Evolutionary conservation across 2,888 invertebrate genomes (phyloP).

Genomic region (Spisula subtruncata): DNA sequence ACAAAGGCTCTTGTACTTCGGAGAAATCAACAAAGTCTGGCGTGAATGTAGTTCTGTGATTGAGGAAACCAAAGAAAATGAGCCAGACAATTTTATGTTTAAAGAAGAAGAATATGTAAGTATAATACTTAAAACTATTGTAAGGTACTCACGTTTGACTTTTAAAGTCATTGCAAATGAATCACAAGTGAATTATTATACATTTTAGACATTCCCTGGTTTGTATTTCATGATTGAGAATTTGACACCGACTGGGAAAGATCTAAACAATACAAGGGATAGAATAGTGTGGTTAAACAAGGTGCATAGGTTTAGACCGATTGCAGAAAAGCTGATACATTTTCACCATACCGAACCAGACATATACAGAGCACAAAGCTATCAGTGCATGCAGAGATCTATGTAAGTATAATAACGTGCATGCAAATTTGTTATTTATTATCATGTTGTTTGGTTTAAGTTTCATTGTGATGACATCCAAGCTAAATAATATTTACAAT

Average conservation of each 20-base stretch:
- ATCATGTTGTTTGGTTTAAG: too few species aligned
- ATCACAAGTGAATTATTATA: too few species aligned
- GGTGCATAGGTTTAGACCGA: slow-evolving; percentile 74
- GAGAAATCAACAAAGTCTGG: slow-evolving; percentile 75
- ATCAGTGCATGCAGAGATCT: slow-evolving; percentile 22
- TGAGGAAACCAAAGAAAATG: slow-evolving; percentile 56
- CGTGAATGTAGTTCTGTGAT: slow-evolving; percentile 72
- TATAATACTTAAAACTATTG: too few species aligned
- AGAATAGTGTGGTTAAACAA: slow-evolving; percentile 74
- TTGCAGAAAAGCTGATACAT: slow-evolving; percentile 65
- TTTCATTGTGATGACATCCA: too few species aligned
- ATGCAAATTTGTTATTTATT: too few species aligned
- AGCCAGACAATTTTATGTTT: slow-evolving; percentile 67
- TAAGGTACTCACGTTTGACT: too few species aligned
- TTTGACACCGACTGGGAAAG: slow-evolving; percentile 69
- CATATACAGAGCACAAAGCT: slow-evolving; percentile 52
- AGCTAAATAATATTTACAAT: too few species aligned
- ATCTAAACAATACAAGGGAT: slow-evolving; percentile 63
- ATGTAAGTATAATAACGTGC: background rate
- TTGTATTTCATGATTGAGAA: slow-evolving; percentile 72
- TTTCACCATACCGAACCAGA: slow-evolving; percentile 45
- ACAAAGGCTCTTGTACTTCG: slow-evolving; percentile 72
- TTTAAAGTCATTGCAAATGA: too few species aligned
- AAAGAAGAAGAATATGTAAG: slow-evolving; percentile 76
- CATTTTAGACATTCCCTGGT: slow-evolving; percentile 65